Base-by-base conservation (phyloP, 2,113 vertebrate genomes). In the Pelodiscus sinensis region DNA sequence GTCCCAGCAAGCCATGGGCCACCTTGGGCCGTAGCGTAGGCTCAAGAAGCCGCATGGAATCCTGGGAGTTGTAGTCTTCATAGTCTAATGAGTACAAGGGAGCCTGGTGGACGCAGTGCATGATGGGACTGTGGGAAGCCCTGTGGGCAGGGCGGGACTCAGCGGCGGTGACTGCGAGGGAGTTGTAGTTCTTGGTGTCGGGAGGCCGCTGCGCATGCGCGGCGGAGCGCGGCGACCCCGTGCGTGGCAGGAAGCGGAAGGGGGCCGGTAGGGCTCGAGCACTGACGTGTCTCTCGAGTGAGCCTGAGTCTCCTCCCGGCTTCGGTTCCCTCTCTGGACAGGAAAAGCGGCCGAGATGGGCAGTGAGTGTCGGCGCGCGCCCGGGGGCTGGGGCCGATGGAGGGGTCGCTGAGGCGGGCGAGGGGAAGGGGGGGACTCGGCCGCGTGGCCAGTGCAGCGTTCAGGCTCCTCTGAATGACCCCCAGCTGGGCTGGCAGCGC, bases 201-300 rank as follows among this genome's bases (percentile, higher is more conserved):
- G 2, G 0, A 2, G 16, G 3, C 0, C 6, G 0, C 0, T 0
- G 90, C 83, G 87, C 94, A 35, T 86, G 94, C 87, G 93, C 29
- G 0, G 57, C 6, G 35, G 80, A 11, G 22, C 24, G 6, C 3
- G 57, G 71, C 18, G 35, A 60, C n/a, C 18, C 65, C 92, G 95
- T 93, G 97, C 98, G 98, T 98, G 98, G 98, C 98, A 98, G 98
- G 98, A 98, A 98, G 95, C 98, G 98, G 98, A 98, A 98, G 86
- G 82, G 60, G 84, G 89, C 79, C 73, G 94, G 85, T 3, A 0
- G 79, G 62, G 92, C 27, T 31, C 51, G 24, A 85, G 44, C 58
- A 97, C 97, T 98, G 97, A 98, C 98, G 98, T 98, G 98, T 98
- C 98, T 75, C 81, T 98, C 35, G 3, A 94, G 88, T 62, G 87